Evolutionary conservation across 2,113 vertebrate genomes (phyloP).

Genomic region (Talpa occidentalis): DNA sequence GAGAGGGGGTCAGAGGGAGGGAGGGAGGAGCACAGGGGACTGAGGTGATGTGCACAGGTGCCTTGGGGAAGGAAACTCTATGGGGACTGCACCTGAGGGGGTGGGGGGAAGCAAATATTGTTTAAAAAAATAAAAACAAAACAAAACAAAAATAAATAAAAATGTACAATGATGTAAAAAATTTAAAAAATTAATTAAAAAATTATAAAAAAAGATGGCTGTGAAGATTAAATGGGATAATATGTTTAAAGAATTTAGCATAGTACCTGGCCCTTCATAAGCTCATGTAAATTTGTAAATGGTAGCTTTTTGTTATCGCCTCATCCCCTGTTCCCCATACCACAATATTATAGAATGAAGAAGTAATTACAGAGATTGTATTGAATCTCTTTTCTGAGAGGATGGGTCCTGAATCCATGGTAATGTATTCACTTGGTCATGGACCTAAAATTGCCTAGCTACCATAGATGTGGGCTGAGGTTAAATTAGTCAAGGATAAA

Average conservation of each 20-base stretch:
- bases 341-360: neutral
- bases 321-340: neutral
- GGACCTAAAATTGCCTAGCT: neutral
- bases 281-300: neutral
- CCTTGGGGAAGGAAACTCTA: no score
- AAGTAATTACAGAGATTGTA: neutral
- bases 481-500: constrained; percentile 24
- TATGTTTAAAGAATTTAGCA: neutral
- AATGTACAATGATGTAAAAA: no score
- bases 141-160: no score
- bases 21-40: no score
- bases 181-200: no score
- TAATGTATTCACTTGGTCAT: neutral
- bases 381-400: neutral
- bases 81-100: no score
- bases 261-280: no score
- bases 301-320: neutral
- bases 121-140: no score
- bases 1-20: no score
- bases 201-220: neutral
- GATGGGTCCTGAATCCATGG: neutral
- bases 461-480: constrained; percentile 1
- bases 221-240: neutral
- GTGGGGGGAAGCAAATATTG: no score
- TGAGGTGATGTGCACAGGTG: no score